Base-by-base conservation (phyloP, 2,113 vertebrate genomes). In the Pluvialis apricaria region DNA sequence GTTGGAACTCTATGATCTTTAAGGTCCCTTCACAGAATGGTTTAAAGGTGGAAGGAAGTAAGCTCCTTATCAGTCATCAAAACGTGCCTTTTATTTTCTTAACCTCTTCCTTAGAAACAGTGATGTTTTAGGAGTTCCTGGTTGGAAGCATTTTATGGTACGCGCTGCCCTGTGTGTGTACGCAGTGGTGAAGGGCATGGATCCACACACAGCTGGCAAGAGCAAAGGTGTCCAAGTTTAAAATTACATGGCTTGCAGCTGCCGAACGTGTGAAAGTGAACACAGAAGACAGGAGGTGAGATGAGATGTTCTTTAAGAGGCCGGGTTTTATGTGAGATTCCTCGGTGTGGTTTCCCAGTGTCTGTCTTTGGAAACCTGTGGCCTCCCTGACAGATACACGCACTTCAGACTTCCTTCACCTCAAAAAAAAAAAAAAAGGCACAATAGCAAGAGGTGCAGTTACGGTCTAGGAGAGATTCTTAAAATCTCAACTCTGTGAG, bases 161-260 rank as follows among this genome's bases (percentile, higher is more conserved):
- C 4, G 0, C 9, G 0, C 4, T 5, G 7, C 13, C 13, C 4
- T 14, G 61, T 17, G n/a, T 24, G 31, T 6, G 12, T 29, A 4
- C 8, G 4, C 31, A 5, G 31, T 5, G 31, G 18, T 28, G 66
- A 52, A 34, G 34, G 24, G 55, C 15, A 4, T 1, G 22, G 55
- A 6, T 15, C 24, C 6, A 0, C 9, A 2, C 25, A 6, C 12
- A 20, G 58, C 60, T 24, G 26, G 5, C 9, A 15, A 73, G n/a
- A 42, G 26, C 3, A 1, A 42, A 44, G 20, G 32, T 29, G 21
- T 25, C n/a, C 0, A 4, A 49, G 49, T 26, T 40, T 5, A 36
- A n/a, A 47, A 25, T 64, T 3, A 8, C 15, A 4, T 6, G 19
- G 42, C 13, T 17, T 42, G 42, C 10, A 65, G 26, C 51, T 40